Percentiles rank a stretch among this genome's conserved stretches.
Evolutionary conservation across 2,797 vertebrate genomes (phyloP).

Genomic region (Poeciliopsis paucimaculata): DNA sequence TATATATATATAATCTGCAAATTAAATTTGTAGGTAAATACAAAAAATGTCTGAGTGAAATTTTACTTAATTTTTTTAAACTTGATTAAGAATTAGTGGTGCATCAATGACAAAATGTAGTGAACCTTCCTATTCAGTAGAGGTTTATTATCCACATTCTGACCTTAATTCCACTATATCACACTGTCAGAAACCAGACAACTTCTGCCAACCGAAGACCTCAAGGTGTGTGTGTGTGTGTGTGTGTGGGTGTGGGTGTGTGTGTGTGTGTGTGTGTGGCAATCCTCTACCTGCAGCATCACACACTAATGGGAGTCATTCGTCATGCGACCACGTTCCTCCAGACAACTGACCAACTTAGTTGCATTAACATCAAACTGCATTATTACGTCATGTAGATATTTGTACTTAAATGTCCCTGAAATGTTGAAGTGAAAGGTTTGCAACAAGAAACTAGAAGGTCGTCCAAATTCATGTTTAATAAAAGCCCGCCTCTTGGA

Average conservation of each 20-base stretch:
- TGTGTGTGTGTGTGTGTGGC: too few species aligned
- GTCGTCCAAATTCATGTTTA: neutral
- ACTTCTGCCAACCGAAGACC: conserved; percentile 21
- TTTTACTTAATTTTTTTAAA: neutral
- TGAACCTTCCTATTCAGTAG: conserved; percentile 1
- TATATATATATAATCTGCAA: too few species aligned
- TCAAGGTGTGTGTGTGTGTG: conserved; percentile 1
- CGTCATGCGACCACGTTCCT: conserved; percentile 3
- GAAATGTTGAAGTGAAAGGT: neutral
- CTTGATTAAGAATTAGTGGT: neutral
- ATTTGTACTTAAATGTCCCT: neutral
- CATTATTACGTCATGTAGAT: neutral
- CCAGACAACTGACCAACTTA: conserved; percentile 33
- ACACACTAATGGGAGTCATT: conserved; percentile 7
- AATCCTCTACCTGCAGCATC: neutral
- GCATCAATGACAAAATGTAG: neutral
- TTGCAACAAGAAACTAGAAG: neutral
- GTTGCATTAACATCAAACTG: conserved; percentile 6
- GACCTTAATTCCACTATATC: conserved; percentile 9
- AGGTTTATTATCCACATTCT: neutral
- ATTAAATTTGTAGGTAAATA: neutral
- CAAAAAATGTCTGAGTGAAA: neutral
- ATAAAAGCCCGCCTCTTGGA: neutral
- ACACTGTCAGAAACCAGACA: conserved; percentile 39
- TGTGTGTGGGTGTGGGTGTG: conserved; percentile 3